Base-by-base conservation (phyloP, 2,888 invertebrate species). In the Incurvaria masculella region DNA sequence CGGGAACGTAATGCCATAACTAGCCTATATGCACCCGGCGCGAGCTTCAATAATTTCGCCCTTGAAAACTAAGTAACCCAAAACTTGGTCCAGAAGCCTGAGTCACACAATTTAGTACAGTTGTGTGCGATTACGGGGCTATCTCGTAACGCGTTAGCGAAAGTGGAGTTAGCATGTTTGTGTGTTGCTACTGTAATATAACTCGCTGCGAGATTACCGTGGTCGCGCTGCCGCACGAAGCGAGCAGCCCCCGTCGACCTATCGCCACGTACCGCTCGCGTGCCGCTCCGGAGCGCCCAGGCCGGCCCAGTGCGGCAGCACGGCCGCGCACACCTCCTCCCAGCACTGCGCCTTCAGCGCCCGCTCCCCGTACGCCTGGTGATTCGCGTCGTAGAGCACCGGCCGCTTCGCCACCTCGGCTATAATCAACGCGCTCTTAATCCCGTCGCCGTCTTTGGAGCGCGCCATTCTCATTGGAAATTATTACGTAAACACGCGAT, bases 281-380 rank as follows among this genome's bases (percentile, higher is more conserved):
- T 69, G 63, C 69, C 66, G 72, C 63, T 74, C 72, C 56, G 64
- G 52, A 60, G 63, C 63, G 52, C 64, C 65, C 61, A 78, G 67
- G 60, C 64, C 59, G 57, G 56, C 55, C 75, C 75, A 78, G 52
- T 67, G 68, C 39, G 78, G 76, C 60, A 78, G 74, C 53, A 78
- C 74, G 56, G 58, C 64, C 61, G 66, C 63, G 65, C 67, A 76
- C 46, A 78, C 72, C 59, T 78, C 78, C 59, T 74, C 73, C 79
- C 79, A 79, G 57, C 69, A 68, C 53, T 69, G 61, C 54, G 66
- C 64, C 69, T 79, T 79, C 63, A 70, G 74, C 27, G 68, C 64
- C 54, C 75, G 62, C 52, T 79, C 79, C 4, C 76, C 71, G 56
- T 78, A 74, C 54, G 65, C 69, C 26, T 64, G 58, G 55, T 76